A percentile compares a stretch with the other conserved stretches of the same genome.
Conservation (phyloP, 1,140 invertebrate genomes). For the Globodera ellingtonae region DNA sequence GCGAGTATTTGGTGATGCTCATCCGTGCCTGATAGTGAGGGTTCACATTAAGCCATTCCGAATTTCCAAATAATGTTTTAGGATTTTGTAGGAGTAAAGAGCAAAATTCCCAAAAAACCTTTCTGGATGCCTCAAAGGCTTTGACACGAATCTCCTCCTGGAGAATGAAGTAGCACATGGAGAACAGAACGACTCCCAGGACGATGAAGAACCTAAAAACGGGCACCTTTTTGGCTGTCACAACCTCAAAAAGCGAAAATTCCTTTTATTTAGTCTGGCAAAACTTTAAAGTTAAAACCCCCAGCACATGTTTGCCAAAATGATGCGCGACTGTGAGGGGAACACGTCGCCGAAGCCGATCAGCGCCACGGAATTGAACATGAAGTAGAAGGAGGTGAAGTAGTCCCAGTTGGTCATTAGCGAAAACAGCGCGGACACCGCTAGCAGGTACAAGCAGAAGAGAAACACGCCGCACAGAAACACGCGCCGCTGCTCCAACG, state of each 20-base stretch:
- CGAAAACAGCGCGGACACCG: conserved; percentile 39
- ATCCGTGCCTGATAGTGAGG: conserved; percentile 57
- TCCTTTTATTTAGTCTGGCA: not conserved
- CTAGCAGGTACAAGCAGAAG: conserved; percentile 56
- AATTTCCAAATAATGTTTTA: not conserved
- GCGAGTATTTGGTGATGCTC: conserved; percentile 59
- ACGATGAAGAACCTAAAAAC: conserved; percentile 48
- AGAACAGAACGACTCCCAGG: conserved; percentile 60
- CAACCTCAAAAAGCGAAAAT: not conserved
- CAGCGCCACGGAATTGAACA: conserved; percentile 59
- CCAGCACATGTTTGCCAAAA: conserved; percentile 47
- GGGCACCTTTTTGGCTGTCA: no score
- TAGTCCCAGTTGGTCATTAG: conserved; percentile 55
- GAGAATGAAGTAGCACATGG: conserved; percentile 63
- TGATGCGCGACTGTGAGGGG: conserved; percentile 52
- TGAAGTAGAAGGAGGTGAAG: conserved; percentile 60
- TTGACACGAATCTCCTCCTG: conserved; percentile 62
- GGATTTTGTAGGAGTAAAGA: conserved; percentile 9
- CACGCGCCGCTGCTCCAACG: conserved; percentile 53
- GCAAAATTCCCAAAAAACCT: not conserved
- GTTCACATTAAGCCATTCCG: not conserved
- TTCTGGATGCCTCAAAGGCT: conserved; percentile 46
- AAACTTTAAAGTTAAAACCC: not conserved
- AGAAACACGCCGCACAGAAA: conserved; percentile 56
- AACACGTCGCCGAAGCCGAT: conserved; percentile 62